Evolutionary conservation across 2,113 vertebrate species (phyloP).

Genomic region (Pycnonotus jocosus): DNA sequence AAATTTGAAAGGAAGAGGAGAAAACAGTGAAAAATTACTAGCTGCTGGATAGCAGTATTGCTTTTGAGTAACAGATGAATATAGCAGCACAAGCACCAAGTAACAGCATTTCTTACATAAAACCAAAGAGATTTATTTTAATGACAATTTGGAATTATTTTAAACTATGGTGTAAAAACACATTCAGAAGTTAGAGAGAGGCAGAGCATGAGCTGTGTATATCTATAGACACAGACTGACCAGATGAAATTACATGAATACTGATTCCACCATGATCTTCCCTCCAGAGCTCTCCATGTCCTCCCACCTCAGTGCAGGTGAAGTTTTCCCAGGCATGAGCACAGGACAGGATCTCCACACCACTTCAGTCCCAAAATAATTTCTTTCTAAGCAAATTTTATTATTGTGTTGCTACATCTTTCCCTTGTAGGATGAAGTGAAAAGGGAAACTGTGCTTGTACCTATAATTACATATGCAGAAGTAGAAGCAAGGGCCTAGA

Average conservation of each 20-base stretch:
- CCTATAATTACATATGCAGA: neutral
- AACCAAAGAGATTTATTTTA: neutral
- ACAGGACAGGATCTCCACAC: neutral
- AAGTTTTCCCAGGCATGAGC: neutral
- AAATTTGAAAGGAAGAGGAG: neutral
- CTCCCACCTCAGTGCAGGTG: fast-evolving
- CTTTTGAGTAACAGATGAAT: neutral
- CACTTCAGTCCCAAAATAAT: neutral
- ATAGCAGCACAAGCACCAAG: neutral
- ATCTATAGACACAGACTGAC: neutral
- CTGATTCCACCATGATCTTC: neutral
- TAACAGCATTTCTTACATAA: neutral
- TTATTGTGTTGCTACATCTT: neutral
- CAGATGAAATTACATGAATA: neutral
- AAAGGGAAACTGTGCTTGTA: neutral
- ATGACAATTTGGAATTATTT: neutral
- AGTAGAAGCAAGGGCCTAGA: neutral
- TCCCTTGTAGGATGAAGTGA: neutral
- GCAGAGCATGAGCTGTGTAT: neutral
- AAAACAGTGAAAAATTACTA: neutral
- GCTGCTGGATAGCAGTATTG: neutral
- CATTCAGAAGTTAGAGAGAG: neutral
- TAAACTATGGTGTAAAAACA: neutral
- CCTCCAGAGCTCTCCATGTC: neutral
- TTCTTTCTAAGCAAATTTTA: neutral